Conservation (phyloP, 2,888 invertebrate genomes). For the Lasioglossum villosulum region DNA sequence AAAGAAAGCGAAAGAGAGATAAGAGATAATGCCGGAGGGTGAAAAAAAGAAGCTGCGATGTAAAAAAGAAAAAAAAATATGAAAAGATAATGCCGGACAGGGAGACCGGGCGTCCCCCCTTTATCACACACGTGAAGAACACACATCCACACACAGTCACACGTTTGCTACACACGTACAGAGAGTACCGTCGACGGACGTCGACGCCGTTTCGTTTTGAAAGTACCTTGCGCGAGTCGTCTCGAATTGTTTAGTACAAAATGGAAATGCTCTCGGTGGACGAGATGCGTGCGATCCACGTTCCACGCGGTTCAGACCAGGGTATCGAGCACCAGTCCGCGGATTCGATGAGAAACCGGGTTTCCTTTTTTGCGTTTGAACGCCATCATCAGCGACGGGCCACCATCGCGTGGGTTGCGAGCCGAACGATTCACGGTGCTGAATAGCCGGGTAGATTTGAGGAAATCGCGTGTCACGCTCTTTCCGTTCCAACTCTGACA, state of each 20-base stretch:
- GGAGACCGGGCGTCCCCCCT: constrained; percentile 57
- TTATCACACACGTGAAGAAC: constrained; percentile 19
- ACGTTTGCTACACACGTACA: constrained; percentile 37
- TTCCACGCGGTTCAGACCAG: constrained; percentile 53
- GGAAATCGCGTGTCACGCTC: constrained; percentile 40
- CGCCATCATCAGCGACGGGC: constrained; percentile 11
- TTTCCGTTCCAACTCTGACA: constrained; percentile 38
- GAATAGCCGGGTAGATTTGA: constrained; percentile 24
- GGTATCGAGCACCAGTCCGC: constrained; percentile 51
- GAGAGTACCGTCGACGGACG: constrained; percentile 37
- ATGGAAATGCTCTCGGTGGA: constrained; percentile 52
- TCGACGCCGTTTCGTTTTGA: constrained; percentile 67
- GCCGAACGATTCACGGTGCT: constrained; percentile 42
- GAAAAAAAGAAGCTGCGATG: constrained; percentile 21
- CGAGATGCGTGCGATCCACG: constrained; percentile 54
- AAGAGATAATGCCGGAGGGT: background rate
- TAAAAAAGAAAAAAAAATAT: constrained; percentile 23
- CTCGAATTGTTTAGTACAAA: constrained; percentile 75
- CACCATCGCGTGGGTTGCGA: constrained; percentile 30
- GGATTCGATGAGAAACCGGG: constrained; percentile 48
- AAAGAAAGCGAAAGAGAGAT: constrained; percentile 44
- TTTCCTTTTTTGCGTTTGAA: constrained; percentile 45
- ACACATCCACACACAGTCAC: constrained; percentile 21
- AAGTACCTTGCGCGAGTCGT: constrained; percentile 73
- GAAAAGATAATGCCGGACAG: constrained; percentile 60